These are phyloP conservation scores for Lithophane leautieri DNA, from an alignment of 2,888 invertebrate species.

Conservation along the genomic window DNA sequence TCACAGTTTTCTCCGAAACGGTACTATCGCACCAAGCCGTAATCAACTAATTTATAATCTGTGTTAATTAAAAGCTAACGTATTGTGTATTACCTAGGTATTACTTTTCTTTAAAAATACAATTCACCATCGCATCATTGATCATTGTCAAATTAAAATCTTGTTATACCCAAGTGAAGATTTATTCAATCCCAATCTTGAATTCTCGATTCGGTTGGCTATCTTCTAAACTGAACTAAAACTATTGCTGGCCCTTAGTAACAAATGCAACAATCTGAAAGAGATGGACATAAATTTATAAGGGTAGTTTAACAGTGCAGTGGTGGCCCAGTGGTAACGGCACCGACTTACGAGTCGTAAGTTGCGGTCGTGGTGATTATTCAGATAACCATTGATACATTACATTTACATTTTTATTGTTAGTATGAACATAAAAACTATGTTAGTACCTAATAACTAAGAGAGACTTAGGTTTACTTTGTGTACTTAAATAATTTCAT, in stretches of 20 bases:
- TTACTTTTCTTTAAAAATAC: background rate
- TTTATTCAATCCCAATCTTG: background rate
- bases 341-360: too few relatives aligned
- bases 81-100: background rate
- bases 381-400: too few relatives aligned
- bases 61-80: constrained; percentile 29
- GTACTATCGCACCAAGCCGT: constrained; percentile 19
- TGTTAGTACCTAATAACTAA: too few relatives aligned
- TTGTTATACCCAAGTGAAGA: background rate
- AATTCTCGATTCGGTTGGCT: background rate
- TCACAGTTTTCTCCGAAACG: constrained; percentile 64
- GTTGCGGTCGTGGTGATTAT: too few relatives aligned
- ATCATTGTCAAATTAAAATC: background rate
- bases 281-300: background rate
- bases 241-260: background rate
- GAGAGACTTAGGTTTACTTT: too few relatives aligned
- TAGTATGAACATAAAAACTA: too few relatives aligned
- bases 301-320: too few relatives aligned
- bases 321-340: too few relatives aligned
- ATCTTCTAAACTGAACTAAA: background rate
- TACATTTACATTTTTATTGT: too few relatives aligned
- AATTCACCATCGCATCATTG: background rate
- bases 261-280: background rate
- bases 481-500: too few relatives aligned
- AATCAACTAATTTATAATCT: constrained; percentile 42